Conservation (phyloP, 1,140 invertebrate species). For the Ceratina australensis region DNA sequence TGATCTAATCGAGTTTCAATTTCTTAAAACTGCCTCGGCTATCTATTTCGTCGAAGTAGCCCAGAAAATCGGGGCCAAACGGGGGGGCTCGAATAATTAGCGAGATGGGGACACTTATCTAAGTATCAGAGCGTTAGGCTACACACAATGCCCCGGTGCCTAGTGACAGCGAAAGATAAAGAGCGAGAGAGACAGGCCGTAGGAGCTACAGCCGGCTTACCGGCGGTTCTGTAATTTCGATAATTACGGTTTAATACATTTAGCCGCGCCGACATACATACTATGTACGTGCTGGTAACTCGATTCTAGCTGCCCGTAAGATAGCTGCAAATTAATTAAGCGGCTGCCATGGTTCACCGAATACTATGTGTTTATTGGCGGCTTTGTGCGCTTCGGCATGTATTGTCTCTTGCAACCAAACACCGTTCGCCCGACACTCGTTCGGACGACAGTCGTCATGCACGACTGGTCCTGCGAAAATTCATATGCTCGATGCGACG, state of each 20-base stretch:
- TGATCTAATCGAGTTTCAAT: slow-evolving; percentile 43
- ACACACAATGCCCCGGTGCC: slow-evolving; percentile 28
- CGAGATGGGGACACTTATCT: slow-evolving; percentile 58
- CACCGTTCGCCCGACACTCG: not conserved
- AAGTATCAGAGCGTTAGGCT: slow-evolving; percentile 55
- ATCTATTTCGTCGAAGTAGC: slow-evolving; percentile 38
- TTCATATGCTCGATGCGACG: too few relatives aligned
- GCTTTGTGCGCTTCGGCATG: too few relatives aligned
- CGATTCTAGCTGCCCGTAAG: slow-evolving; percentile 63
- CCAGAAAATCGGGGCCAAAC: not conserved
- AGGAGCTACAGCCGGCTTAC: slow-evolving; percentile 31
- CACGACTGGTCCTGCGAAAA: too few relatives aligned
- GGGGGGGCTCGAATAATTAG: slow-evolving; percentile 62
- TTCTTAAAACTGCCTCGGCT: slow-evolving; percentile 49
- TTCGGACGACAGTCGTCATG: not conserved
- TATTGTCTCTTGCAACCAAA: too few relatives aligned
- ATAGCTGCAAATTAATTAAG: slow-evolving; percentile 71
- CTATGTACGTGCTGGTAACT: slow-evolving; percentile 61
- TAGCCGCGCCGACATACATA: slow-evolving; percentile 64
- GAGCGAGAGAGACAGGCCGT: too few relatives aligned
- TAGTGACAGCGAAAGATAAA: too few relatives aligned
- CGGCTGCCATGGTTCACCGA: slow-evolving; percentile 55
- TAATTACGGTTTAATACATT: slow-evolving; percentile 72
- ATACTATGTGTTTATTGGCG: slow-evolving; percentile 45
- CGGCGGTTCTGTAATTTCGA: slow-evolving; percentile 67